Conservation (phyloP, 2,888 invertebrate species). For the Pachliopta kotzebuea region DNA sequence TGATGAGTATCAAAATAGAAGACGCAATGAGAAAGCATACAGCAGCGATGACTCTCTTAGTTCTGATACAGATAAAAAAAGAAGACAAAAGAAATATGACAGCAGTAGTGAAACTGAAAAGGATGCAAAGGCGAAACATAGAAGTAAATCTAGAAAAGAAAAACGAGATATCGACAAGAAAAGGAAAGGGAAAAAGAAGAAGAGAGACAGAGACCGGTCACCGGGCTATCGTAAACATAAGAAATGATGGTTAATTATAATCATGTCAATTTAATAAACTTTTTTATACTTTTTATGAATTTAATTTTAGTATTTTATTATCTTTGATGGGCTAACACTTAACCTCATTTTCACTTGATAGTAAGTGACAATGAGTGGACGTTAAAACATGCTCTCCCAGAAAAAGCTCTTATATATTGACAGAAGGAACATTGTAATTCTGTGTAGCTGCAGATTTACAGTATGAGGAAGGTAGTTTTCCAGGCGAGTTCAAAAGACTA, state of each 20-base stretch:
- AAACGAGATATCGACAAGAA: constrained; percentile 79
- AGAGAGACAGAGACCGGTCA: constrained; percentile 74
- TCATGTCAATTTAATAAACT: constrained; percentile 2
- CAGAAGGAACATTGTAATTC: not conserved
- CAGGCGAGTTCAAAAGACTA: no score
- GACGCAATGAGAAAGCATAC: constrained; percentile 41
- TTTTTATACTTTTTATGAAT: constrained; percentile 1
- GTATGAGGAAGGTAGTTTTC: no score
- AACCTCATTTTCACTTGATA: not conserved
- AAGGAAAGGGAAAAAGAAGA: constrained; percentile 80
- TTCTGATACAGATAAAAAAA: constrained; percentile 48
- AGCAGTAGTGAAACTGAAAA: constrained; percentile 48
- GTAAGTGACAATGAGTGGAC: not conserved
- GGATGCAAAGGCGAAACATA: constrained; percentile 50
- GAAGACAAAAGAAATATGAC: constrained; percentile 40
- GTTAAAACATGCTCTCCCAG: not conserved
- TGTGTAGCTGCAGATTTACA: not conserved
- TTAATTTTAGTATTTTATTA: not conserved
- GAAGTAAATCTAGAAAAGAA: constrained; percentile 59
- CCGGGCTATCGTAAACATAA: constrained; percentile 74
- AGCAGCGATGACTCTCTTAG: constrained; percentile 54
- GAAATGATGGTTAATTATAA: constrained; percentile 50
- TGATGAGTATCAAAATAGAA: constrained; percentile 35
- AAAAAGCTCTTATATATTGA: not conserved
- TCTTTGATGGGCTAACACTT: not conserved